A percentile compares a stretch with the other conserved stretches of the same genome.
These are phyloP conservation scores for Atherinomorus stipes DNA, from an alignment of 2,113 vertebrate genomes.

Conservation along the genomic window DNA sequence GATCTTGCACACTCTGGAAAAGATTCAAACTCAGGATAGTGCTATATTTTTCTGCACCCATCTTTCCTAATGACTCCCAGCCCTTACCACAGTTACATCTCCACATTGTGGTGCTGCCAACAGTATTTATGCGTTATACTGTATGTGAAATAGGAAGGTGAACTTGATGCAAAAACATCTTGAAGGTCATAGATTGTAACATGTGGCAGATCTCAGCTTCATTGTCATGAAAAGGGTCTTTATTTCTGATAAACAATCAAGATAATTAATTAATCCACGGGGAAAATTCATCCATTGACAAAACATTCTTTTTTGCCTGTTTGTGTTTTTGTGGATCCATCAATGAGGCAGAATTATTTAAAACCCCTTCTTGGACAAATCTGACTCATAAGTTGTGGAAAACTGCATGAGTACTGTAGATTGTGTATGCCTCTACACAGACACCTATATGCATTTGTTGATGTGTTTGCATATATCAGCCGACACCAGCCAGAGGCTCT, in stretches of 20 bases:
- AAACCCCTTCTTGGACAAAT: not conserved
- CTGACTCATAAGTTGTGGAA: not conserved
- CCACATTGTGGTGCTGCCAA: too few relatives aligned
- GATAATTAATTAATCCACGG: too few relatives aligned
- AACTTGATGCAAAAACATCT: not conserved
- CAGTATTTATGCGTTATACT: not conserved
- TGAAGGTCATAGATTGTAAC: not conserved
- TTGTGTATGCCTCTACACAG: not conserved
- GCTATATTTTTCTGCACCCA: not conserved
- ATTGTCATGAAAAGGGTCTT: not conserved
- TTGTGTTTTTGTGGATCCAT: too few relatives aligned
- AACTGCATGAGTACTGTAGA: not conserved
- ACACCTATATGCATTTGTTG: slow-evolving; percentile 1
- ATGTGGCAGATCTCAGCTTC: not conserved
- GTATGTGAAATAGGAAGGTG: too few relatives aligned
- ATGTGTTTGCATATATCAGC: slow-evolving; percentile 19
- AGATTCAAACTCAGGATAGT: not conserved
- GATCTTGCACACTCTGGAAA: not conserved
- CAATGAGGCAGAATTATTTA: too few relatives aligned
- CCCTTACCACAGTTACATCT: not conserved
- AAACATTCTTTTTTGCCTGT: too few relatives aligned
- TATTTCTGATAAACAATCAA: too few relatives aligned
- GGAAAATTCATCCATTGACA: too few relatives aligned
- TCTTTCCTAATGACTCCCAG: not conserved
- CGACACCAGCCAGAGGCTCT: slow-evolving; percentile 26